A percentile compares a stretch with the other conserved stretches of the same genome.
Conservation (phyloP, 2,888 invertebrate species). For the Spilarctia lutea region DNA sequence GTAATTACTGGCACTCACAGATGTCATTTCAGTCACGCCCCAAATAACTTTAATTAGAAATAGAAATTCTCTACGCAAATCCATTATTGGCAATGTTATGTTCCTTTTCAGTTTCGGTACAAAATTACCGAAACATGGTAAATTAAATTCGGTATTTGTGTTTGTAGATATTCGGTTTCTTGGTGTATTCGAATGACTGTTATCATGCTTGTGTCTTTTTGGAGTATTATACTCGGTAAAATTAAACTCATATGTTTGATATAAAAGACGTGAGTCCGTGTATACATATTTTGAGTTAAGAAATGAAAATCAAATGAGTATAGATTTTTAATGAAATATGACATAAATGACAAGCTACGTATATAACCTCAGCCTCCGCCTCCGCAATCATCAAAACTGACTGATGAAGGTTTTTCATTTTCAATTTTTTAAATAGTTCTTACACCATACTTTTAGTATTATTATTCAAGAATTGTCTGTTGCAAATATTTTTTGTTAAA, state of each 20-base stretch:
- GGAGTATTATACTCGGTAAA: not conserved
- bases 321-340: too few species aligned
- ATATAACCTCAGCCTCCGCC: too few species aligned
- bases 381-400: too few species aligned
- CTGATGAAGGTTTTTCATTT: too few species aligned
- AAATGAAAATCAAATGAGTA: not conserved
- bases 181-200: slow-evolving; percentile 7
- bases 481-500: too few species aligned
- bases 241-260: not conserved
- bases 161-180: slow-evolving; percentile 34
- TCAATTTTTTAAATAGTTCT: too few species aligned
- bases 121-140: slow-evolving; percentile 36
- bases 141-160: slow-evolving; percentile 43
- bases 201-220: not conserved
- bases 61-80: slow-evolving; percentile 54
- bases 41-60: slow-evolving; percentile 66
- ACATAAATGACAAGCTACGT: too few species aligned
- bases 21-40: slow-evolving; percentile 60
- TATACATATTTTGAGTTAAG: not conserved
- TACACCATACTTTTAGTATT: too few species aligned
- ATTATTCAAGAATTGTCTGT: too few species aligned
- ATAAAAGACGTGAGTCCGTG: not conserved
- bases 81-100: slow-evolving; percentile 43
- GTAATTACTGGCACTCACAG: slow-evolving; percentile 56
- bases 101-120: slow-evolving; percentile 29